These are phyloP conservation scores for Strigamia crassipes DNA, from an alignment of 2,888 invertebrate species.

Conservation along the genomic window DNA sequence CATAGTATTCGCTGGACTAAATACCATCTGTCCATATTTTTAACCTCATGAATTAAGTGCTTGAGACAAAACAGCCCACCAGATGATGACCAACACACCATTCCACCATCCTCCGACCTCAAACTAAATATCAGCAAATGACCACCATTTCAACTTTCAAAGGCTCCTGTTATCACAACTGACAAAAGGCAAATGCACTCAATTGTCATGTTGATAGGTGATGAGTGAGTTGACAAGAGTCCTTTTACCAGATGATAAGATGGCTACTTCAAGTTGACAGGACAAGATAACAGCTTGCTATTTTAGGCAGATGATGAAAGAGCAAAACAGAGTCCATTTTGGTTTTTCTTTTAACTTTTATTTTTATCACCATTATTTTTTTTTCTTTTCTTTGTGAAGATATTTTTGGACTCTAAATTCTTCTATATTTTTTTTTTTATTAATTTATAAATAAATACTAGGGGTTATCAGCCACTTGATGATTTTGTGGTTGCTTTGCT, in stretches of 20 bases:
- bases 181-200: slow-evolving; percentile 38
- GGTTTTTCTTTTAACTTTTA: neutral
- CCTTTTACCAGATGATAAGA: slow-evolving; percentile 33
- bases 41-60: neutral
- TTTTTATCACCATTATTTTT: neutral
- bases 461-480: slow-evolving; percentile 13
- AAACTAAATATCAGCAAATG: slow-evolving; percentile 3
- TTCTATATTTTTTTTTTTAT: neutral
- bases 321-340: slow-evolving; percentile 18
- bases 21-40: neutral
- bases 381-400: neutral
- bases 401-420: neutral
- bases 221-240: slow-evolving; percentile 35
- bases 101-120: neutral
- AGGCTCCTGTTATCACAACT: neutral
- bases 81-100: slow-evolving; percentile 1
- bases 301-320: slow-evolving; percentile 15
- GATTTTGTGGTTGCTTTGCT: slow-evolving; percentile 38
- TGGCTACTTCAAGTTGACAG: slow-evolving; percentile 26
- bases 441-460: neutral
- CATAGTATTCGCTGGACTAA: neutral
- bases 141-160: slow-evolving; percentile 6
- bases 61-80: slow-evolving; percentile 16
- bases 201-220: slow-evolving; percentile 32
- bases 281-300: slow-evolving; percentile 25